Evolutionary conservation across 2,797 vertebrate genomes (phyloP).

Genomic region (Falco rusticolus): DNA sequence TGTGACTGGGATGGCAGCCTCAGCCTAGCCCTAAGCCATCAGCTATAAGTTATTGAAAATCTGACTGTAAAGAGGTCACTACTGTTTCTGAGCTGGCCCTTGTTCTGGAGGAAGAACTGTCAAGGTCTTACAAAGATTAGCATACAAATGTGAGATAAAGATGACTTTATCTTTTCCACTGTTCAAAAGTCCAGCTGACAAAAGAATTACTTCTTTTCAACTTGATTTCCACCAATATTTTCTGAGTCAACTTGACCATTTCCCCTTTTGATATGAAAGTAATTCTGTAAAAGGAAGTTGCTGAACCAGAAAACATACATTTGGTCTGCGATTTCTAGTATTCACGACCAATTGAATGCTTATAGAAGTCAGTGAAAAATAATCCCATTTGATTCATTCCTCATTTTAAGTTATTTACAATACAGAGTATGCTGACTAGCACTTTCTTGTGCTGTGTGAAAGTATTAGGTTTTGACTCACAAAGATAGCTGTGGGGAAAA

Average conservation of each 20-base stretch:
- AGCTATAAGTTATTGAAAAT: neutral
- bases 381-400: slow-evolving; percentile 48
- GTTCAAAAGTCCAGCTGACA: slow-evolving; percentile 8
- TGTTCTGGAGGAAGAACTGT: neutral
- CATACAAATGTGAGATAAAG: neutral
- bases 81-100: neutral
- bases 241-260: slow-evolving; percentile 47
- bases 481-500: neutral
- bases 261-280: slow-evolving; percentile 46
- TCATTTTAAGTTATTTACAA: slow-evolving; percentile 57
- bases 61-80: neutral
- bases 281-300: slow-evolving; percentile 38
- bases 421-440: slow-evolving; percentile 22
- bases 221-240: slow-evolving; percentile 40
- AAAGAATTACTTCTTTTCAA: slow-evolving; percentile 39
- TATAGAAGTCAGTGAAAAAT: slow-evolving; percentile 46
- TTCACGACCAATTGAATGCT: slow-evolving; percentile 62
- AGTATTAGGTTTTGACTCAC: neutral
- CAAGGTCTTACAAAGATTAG: neutral
- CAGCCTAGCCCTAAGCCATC: neutral
- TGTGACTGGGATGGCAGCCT: neutral
- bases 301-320: slow-evolving; percentile 42
- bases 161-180: neutral
- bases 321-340: slow-evolving; percentile 46
- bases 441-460: neutral